Base-by-base conservation (phyloP, 1,140 invertebrate species). In the Aphaenogaster rudis region DNA sequence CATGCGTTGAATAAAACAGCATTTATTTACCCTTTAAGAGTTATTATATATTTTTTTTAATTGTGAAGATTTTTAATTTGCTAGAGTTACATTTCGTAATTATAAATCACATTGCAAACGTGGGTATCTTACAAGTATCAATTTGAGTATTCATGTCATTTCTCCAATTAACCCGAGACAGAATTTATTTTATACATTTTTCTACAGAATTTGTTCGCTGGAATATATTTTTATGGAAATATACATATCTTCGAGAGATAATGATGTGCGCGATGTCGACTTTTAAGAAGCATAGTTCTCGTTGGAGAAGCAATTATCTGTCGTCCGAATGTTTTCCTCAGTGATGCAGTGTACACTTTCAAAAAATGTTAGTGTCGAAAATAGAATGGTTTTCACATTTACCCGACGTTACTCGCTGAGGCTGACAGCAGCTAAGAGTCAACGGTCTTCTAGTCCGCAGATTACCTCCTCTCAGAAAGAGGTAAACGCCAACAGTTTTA, bases 401-500 rank as follows among this genome's bases (percentile, higher is more conserved):
- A 95, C 95, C 92, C 57, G 94, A 94, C 13, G 90, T 88, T 74
- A 94, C 91, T 76, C 92, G 89, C n/a, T 94, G 93, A 9, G 93
- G 86, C 6, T 95, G 94, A 72, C 90, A 94, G 28, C 93, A 95
- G 63, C 95, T 96, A 42, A 95, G 94, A 57, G 95, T 95, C 3
- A 96, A 96, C 52, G 95, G 95, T 36, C 96, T 94, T 76, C 95
- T 95, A 0, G 93, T 95, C 39, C 93, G 94, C 88, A 95, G 92
- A 52, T 96, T 95, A 8, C 94, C 93, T 48, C 94, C 94, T 50
- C 96, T 94, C 28, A 96, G 91, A 0, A 96, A 96, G 88, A 96
- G 93, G 85, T 96, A 96, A 0, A 96, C 95, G 39, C 96, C 95
- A 39, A 97, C 93, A 13, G 96, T 96, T 92, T 97, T 97, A n/a